Base-by-base conservation (phyloP, 2,888 invertebrate species). In the Pecten maximus region DNA sequence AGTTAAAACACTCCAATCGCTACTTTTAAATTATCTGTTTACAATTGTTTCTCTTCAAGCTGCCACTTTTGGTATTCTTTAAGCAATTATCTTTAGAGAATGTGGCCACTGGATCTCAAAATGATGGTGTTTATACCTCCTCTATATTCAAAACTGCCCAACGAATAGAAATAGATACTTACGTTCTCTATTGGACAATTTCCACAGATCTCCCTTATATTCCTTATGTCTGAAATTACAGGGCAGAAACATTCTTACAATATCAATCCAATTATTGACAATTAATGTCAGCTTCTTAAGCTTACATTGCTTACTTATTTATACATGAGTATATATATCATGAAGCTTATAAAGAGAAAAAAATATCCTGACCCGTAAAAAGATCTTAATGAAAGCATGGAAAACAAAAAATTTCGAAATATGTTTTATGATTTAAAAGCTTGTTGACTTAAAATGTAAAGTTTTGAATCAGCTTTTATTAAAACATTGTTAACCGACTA, bases 11-110 rank as follows among this genome's bases (percentile, higher is more conserved):
- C 74, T 28, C 4, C 35, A 16, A 74, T 74, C 35, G 74, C 74
- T 74, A 74, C 74, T 74, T 74, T 74, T 54, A 74, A 74, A 74
- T 35, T 35, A 74, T 74, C 74, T 35, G 74, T 74, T 74, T 35
- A 74, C 35, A 74, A 74, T 74, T 74, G 74, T 74, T 74, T 74
- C 74, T 74, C 74, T 74, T 74, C 74, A 74, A 74, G 10, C 74
- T 74, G 35, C 74, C 74, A 74, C 74, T 74, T 74, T 28, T 74
- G 28, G 28, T 74, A 74, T 74, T 74, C 74, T 35, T 74, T 35
- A 35, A 10, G 35, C 74, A 74, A 74, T 74, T 35, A 35, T 28
- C 35, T 74, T 35, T 74, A 74, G 74, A 74, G 35, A 60, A 74
- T 74, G 35, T 35, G 35, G 10, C 74, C 4, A 74, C 35, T 35